Conservation (phyloP, 1,140 invertebrate genomes). For the Cryptotermes secundus region DNA sequence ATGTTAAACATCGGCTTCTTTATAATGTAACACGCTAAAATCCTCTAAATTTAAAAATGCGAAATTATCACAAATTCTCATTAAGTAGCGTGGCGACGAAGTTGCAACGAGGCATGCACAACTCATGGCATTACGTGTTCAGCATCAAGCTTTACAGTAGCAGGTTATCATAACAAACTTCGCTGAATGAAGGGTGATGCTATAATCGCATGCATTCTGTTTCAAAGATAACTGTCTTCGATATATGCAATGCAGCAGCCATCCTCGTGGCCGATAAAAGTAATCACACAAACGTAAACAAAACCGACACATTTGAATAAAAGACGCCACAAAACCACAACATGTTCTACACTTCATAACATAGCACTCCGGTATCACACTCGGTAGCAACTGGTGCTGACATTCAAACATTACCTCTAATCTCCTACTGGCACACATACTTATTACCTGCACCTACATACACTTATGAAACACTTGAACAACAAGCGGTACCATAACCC, state of each 20-base stretch:
- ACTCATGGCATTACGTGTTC: too few relatives aligned
- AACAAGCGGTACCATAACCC: neutral
- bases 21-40: neutral
- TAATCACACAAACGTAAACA: slow-evolving; percentile 12
- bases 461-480: neutral
- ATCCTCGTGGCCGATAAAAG: neutral
- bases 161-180: neutral
- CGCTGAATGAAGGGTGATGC: neutral
- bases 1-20: neutral
- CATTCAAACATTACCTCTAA: neutral
- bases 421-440: neutral
- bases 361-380: neutral
- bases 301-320: neutral
- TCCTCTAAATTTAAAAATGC: neutral
- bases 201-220: neutral
- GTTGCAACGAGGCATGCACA: neutral
- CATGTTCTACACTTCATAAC: neutral
- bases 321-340: neutral
- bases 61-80: neutral
- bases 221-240: neutral
- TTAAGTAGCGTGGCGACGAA: neutral
- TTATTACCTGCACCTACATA: neutral
- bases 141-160: too few relatives aligned
- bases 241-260: neutral
- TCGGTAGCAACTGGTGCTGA: neutral